Conservation (phyloP, 2,888 invertebrate species). For the Micropterix aruncella region DNA sequence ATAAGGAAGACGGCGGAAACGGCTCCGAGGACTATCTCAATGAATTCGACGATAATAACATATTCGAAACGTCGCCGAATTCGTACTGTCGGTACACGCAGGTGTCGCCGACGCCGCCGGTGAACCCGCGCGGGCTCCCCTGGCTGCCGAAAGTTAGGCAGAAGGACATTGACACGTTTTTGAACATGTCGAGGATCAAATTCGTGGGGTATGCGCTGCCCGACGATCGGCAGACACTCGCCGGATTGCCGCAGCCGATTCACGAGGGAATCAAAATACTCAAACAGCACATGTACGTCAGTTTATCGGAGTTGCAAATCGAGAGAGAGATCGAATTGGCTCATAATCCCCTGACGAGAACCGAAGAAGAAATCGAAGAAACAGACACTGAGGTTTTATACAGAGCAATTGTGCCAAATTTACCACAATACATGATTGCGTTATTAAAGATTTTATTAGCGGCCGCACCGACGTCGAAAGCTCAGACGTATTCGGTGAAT, state of each 20-base stretch:
- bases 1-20: slow-evolving; percentile 49
- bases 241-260: slow-evolving; percentile 93
- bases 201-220: slow-evolving; percentile 91
- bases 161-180: slow-evolving; percentile 84
- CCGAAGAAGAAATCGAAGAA: slow-evolving; percentile 63
- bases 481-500: slow-evolving; percentile 95
- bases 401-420: slow-evolving; percentile 85
- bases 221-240: slow-evolving; percentile 76
- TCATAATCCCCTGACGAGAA: slow-evolving; percentile 77
- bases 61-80: slow-evolving; percentile 25
- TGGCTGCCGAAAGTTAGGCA: slow-evolving; percentile 95
- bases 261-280: slow-evolving; percentile 90
- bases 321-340: slow-evolving; percentile 84
- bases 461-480: slow-evolving; percentile 97
- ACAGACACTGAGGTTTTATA: slow-evolving; percentile 84
- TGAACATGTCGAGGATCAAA: slow-evolving; percentile 83
- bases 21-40: slow-evolving; percentile 46
- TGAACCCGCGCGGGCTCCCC: slow-evolving; percentile 55
- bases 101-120: slow-evolving; percentile 25
- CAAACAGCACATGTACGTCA: slow-evolving; percentile 86
- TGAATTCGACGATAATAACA: slow-evolving; percentile 39
- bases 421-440: slow-evolving; percentile 97
- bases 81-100: slow-evolving; percentile 29
- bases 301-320: slow-evolving; percentile 84
- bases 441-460: slow-evolving; percentile 91